Evolutionary conservation across 2,888 invertebrate genomes (phyloP), one percentile per base, ranked within the genome.

Genomic region (Trichopria drosophilae): DNA sequence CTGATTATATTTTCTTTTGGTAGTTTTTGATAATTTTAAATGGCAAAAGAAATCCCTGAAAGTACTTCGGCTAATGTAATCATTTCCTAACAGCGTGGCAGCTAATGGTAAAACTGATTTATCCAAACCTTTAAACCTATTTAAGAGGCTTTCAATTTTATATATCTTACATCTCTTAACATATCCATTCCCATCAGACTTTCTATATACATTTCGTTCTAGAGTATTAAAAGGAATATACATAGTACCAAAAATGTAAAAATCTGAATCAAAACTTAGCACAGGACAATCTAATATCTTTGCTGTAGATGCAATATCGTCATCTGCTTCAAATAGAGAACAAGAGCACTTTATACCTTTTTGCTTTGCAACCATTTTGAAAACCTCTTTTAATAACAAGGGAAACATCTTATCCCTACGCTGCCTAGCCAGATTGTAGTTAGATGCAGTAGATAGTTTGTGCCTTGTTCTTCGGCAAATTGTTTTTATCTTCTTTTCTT

Each of bases 261-360:
- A 97, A 77, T 97, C 97, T 0, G 95, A 95, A 76, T 97, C 97
- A 62, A 88, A 90, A 66, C 93, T 94, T 3, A 97, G 72, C 2
- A 97, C 87, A 0, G 95, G 94, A 64, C 93, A 94, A 28, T 86
- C 79, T 2, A 93, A 77, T 47, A 83, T 79, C 57, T 85, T 83
- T 0, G 93, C 90, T 60, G 95, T 74, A 0, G 86, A 84, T 0
- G 93, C 94, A 45, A 94, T 85, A 66, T 92, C 88, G 60, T 86
- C 85, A 71, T 97, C 97, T 1, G 94, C 94, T 76, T 97, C 96
- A 72, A 88, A 92, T 60, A 88, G 83, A 67, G 91, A 88, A 42
- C 89, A 82, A 35, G 85, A 85, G 54, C 84, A 81, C 7, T 81
- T 80, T 6, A 93, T 77, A 6, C 80, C 79, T 66, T 88, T 80